Conservation (phyloP, 2,113 vertebrate species). For the Psittacula cyanocephala region DNA sequence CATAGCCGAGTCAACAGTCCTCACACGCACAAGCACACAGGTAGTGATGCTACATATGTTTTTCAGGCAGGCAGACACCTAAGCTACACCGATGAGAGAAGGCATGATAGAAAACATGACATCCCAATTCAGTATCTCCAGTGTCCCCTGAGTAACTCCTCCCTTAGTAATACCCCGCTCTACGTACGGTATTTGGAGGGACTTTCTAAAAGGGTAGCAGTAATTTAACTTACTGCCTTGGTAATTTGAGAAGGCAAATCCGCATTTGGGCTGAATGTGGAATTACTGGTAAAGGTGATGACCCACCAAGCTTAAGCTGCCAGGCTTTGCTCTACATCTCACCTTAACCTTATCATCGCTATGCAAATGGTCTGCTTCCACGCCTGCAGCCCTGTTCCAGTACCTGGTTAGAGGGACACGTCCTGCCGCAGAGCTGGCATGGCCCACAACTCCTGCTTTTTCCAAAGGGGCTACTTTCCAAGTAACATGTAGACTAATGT, state of each 20-base stretch:
- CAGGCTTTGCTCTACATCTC: background rate
- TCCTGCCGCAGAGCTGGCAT: background rate
- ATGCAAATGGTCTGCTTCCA: background rate
- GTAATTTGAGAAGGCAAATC: constrained; percentile 7
- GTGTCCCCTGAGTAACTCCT: background rate
- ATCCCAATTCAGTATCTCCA: background rate
- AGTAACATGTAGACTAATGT: background rate
- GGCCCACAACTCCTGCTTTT: background rate
- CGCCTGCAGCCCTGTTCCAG: background rate
- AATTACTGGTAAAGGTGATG: background rate
- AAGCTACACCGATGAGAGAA: background rate
- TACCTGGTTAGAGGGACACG: background rate
- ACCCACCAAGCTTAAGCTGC: background rate
- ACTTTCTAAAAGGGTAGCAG: background rate
- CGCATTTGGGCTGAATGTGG: background rate
- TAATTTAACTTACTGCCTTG: background rate
- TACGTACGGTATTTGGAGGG: background rate
- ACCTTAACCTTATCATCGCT: background rate
- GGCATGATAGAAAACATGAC: background rate
- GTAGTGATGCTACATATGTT: fast-evolving
- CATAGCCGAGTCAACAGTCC: background rate
- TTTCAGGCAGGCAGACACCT: background rate
- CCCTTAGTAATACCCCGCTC: background rate
- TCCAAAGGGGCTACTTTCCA: background rate
- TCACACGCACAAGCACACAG: fast-evolving